These are phyloP conservation scores for Ylistrum balloti DNA, from an alignment of 1,140 invertebrate genomes.

Conservation along the genomic window DNA sequence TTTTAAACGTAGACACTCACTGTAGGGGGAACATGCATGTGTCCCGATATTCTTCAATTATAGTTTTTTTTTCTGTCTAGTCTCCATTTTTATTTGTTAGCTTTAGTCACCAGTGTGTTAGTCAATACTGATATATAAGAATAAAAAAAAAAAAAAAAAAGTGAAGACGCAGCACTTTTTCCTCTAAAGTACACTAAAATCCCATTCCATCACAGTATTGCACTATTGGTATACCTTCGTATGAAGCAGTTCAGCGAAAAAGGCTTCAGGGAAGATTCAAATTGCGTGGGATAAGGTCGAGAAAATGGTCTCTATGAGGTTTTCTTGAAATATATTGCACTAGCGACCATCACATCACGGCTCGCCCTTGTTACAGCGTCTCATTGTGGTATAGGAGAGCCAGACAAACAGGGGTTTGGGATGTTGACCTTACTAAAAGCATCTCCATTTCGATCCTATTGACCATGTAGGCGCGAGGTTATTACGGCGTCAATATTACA, in stretches of 20 bases:
- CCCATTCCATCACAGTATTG: background rate
- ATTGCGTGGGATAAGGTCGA: background rate
- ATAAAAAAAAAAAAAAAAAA: too few species aligned
- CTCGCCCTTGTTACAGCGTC: too few species aligned
- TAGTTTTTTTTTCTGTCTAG: too few species aligned
- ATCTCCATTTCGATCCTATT: background rate
- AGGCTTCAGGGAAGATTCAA: background rate
- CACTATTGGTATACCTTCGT: background rate
- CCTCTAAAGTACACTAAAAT: background rate
- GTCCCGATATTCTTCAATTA: background rate
- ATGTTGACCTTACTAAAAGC: background rate
- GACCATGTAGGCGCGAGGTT: background rate
- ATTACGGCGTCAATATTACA: background rate
- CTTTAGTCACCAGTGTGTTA: too few species aligned
- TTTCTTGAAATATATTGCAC: background rate
- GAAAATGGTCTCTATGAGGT: background rate
- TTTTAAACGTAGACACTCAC: background rate
- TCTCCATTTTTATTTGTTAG: too few species aligned
- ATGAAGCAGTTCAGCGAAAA: background rate
- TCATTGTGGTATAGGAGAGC: too few species aligned
- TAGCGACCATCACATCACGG: too few species aligned
- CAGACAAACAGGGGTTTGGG: background rate
- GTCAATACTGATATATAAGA: too few species aligned
- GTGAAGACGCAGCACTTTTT: background rate
- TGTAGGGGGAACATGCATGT: too few species aligned